Conservation (phyloP, 2,797 vertebrate species). For the Anableps anableps region DNA sequence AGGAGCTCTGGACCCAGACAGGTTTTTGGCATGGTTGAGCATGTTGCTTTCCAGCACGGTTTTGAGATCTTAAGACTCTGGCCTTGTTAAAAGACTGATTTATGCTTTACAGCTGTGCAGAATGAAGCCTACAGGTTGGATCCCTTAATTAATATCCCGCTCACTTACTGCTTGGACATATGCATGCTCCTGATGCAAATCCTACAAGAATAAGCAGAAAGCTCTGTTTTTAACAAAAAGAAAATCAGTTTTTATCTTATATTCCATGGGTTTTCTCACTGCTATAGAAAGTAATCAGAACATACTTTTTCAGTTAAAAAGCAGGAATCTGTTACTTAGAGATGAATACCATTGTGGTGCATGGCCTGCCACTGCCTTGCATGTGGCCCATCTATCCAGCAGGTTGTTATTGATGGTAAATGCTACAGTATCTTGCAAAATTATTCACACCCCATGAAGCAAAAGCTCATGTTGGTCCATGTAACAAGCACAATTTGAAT, state of each 20-base stretch:
- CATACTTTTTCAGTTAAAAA: slow-evolving; percentile 75
- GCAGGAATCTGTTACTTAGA: slow-evolving; percentile 60
- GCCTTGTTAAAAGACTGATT: slow-evolving; percentile 82
- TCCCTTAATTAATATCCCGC: slow-evolving; percentile 75
- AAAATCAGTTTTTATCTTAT: slow-evolving; percentile 1
- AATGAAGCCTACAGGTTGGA: slow-evolving; percentile 76
- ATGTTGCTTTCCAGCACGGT: slow-evolving; percentile 88
- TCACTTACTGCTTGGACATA: slow-evolving; percentile 60
- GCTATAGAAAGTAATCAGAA: slow-evolving; percentile 56
- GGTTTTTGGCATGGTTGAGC: slow-evolving; percentile 87
- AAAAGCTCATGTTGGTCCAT: neutral
- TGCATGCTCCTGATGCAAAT: slow-evolving; percentile 67
- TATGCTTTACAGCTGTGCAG: slow-evolving; percentile 79
- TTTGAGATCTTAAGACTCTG: slow-evolving; percentile 81
- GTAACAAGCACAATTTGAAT: neutral
- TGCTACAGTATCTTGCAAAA: slow-evolving; percentile 29
- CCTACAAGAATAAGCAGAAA: slow-evolving; percentile 57
- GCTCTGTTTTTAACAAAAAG: slow-evolving; percentile 51
- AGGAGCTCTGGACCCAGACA: slow-evolving; percentile 82
- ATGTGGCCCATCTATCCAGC: slow-evolving; percentile 70
- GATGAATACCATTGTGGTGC: slow-evolving; percentile 67
- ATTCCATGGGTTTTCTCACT: slow-evolving; percentile 36
- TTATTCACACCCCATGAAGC: neutral
- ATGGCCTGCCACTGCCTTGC: slow-evolving; percentile 56
- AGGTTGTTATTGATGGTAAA: slow-evolving; percentile 68